These are phyloP conservation scores for Microtus ochrogaster DNA, from an alignment of 2,113 vertebrate genomes.

Conservation along the genomic window DNA sequence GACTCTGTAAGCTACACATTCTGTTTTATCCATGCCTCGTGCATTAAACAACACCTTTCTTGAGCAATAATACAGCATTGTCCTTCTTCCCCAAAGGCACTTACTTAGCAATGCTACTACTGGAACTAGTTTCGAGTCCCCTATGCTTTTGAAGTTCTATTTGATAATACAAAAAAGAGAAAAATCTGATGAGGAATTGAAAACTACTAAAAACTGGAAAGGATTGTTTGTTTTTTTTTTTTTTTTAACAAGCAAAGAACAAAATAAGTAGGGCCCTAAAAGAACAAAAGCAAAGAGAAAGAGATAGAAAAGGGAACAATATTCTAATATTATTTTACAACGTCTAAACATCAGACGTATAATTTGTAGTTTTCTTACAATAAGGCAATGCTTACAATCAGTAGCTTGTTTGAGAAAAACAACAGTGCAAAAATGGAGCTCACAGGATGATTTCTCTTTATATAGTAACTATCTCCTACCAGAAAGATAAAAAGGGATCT, in stretches of 20 bases:
- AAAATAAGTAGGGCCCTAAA: slow-evolving; percentile 28
- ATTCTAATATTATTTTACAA: slow-evolving; percentile 27
- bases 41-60: background rate
- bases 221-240: background rate
- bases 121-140: slow-evolving; percentile 39
- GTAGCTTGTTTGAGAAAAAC: slow-evolving; percentile 49
- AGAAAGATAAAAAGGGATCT: slow-evolving; percentile 56
- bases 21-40: background rate
- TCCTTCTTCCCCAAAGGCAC: background rate
- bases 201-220: slow-evolving; percentile 36
- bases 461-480: slow-evolving; percentile 12
- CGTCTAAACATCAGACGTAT: background rate
- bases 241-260: slow-evolving; percentile 11
- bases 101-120: background rate
- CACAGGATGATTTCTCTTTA: slow-evolving; percentile 32
- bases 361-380: slow-evolving; percentile 44
- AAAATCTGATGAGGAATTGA: slow-evolving; percentile 15
- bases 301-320: background rate
- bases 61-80: background rate
- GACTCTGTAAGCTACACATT: background rate
- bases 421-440: background rate
- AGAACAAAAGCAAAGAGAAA: slow-evolving; percentile 45
- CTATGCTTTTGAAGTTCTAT: background rate
- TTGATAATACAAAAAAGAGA: slow-evolving; percentile 48
- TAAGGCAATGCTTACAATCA: background rate